Percentiles rank a stretch among this genome's conserved stretches.
phyloP scores from a whole-genome alignment of 2,888 invertebrate species.

The Andrena praecox region DNA sequence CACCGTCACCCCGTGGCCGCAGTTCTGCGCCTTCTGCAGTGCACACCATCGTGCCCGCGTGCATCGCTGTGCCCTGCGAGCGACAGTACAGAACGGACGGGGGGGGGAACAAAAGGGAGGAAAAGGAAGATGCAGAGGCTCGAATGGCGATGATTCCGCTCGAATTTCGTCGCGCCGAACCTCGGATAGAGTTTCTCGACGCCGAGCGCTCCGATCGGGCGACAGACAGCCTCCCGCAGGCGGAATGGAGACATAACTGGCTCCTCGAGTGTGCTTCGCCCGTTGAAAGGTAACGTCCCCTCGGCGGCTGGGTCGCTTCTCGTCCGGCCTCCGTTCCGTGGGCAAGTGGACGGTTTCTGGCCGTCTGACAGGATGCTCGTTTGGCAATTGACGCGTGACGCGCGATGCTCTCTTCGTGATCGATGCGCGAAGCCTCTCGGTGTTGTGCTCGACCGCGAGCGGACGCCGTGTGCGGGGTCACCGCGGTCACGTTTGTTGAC shows the following conservation, averaged over 20 bases:
- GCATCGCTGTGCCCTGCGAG: not conserved
- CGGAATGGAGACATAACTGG: constrained; percentile 45
- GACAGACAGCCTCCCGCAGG: constrained; percentile 33
- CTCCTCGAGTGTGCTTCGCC: constrained; percentile 19
- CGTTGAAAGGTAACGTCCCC: constrained; percentile 45
- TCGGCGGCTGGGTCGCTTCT: not conserved
- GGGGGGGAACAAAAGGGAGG: not conserved
- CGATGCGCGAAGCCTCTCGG: not conserved
- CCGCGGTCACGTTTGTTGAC: not conserved
- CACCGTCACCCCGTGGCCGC: not conserved
- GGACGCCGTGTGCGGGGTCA: not conserved
- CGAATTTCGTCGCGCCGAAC: constrained; percentile 37
- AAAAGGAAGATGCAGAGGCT: constrained; percentile 28
- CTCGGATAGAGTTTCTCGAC: constrained; percentile 31
- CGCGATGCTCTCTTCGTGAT: not conserved
- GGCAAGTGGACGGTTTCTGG: not conserved
- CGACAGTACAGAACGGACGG: not conserved
- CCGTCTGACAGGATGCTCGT: not conserved
- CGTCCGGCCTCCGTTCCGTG: not conserved
- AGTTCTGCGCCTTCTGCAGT: not conserved
- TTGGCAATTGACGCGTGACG: not conserved
- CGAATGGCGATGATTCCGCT: constrained; percentile 45
- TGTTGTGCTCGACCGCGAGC: not conserved
- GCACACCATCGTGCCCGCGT: not conserved
- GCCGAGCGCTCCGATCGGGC: constrained; percentile 1